These are phyloP conservation scores for Chondrosia reniformis DNA, from an alignment of 37 sponge, comb jelly and placozoan species.

Conservation along the genomic window DNA sequence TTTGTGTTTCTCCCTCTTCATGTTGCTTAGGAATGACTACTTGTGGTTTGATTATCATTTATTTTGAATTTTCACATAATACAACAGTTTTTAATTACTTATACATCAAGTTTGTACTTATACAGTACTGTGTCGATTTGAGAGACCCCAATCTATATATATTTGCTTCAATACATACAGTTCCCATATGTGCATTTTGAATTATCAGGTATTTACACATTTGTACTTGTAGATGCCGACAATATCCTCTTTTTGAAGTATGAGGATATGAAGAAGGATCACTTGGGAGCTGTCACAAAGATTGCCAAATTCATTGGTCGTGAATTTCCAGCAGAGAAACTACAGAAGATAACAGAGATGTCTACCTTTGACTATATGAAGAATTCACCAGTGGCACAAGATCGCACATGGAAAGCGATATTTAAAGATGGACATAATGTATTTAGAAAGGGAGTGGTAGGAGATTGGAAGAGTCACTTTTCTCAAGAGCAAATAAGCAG, in stretches of 20 bases:
- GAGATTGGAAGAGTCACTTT: constrained; percentile 59
- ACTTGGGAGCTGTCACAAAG: not conserved
- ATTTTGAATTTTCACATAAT: no score
- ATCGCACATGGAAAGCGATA: not conserved
- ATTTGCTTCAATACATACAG: no score
- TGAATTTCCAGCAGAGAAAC: constrained; percentile 2
- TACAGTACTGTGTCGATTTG: no score
- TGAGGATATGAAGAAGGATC: constrained; percentile 61
- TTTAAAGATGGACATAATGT: not conserved
- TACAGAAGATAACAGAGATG: constrained; percentile 17
- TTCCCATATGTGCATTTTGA: no score
- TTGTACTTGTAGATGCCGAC: constrained; percentile 15
- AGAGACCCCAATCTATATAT: no score
- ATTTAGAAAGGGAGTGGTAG: constrained; percentile 52
- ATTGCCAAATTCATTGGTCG: constrained; percentile 40
- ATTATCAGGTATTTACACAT: no score
- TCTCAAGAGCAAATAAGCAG: constrained; percentile 27
- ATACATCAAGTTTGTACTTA: no score
- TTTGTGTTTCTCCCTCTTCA: no score
- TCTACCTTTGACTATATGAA: constrained; percentile 48
- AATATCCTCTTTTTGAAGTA: constrained; percentile 57
- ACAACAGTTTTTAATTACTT: no score
- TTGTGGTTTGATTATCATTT: no score
- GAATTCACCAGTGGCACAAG: not conserved
- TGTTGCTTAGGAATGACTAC: no score